These are phyloP conservation scores for Poecilia picta DNA, from an alignment of 2,797 vertebrate genomes.

Conservation along the genomic window DNA sequence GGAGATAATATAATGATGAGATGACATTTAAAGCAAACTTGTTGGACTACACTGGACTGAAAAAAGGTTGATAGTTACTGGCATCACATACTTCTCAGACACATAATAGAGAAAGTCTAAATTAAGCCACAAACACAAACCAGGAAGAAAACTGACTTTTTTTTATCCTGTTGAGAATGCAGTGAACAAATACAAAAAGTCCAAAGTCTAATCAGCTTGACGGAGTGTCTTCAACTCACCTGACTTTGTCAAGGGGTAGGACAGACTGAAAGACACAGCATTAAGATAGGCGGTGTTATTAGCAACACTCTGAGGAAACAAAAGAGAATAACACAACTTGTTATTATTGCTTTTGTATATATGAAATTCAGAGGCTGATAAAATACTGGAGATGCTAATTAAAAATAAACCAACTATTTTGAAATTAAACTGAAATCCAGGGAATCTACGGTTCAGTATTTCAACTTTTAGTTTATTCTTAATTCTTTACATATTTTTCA, in stretches of 20 bases:
- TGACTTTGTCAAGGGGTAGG: constrained; percentile 50
- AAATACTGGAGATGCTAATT: too few species aligned
- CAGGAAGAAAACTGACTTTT: constrained; percentile 14
- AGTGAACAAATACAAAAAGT: neutral
- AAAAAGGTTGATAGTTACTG: neutral
- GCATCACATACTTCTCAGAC: constrained; percentile 25
- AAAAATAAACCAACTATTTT: too few species aligned
- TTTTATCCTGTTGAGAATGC: neutral
- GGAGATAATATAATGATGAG: neutral
- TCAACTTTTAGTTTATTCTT: neutral
- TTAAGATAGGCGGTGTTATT: constrained; percentile 52
- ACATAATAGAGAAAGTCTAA: neutral
- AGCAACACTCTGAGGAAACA: constrained; percentile 56
- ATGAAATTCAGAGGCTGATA: too few species aligned
- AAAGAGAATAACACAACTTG: neutral
- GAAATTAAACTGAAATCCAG: too few species aligned
- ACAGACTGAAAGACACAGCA: constrained; percentile 45
- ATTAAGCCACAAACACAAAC: constrained; percentile 14
- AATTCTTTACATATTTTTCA: neutral
- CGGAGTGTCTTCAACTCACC: constrained; percentile 46
- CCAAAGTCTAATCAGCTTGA: neutral
- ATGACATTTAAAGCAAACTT: constrained; percentile 35
- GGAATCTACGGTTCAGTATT: too few species aligned
- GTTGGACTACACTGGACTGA: constrained; percentile 40
- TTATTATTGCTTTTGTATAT: neutral